These are phyloP conservation scores for Rafetus swinhoei DNA, from an alignment of 2,113 vertebrate species.

Conservation along the genomic window DNA sequence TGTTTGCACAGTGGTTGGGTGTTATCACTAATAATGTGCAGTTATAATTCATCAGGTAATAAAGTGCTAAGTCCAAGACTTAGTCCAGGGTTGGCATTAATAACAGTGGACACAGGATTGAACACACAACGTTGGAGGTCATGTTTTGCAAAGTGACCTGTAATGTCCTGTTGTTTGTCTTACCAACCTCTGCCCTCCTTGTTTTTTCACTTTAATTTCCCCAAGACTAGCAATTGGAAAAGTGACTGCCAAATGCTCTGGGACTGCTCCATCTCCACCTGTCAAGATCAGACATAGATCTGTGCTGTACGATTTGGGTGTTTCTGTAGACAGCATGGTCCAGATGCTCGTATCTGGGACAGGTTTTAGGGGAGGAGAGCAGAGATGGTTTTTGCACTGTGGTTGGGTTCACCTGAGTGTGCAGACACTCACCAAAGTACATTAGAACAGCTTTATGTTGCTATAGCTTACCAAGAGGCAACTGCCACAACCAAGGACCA, in stretches of 20 bases:
- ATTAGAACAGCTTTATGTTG: neutral
- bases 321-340: neutral
- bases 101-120: neutral
- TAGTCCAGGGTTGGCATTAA: neutral
- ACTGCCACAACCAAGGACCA: neutral
- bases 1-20: neutral
- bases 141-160: slow-evolving; percentile 9
- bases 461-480: neutral
- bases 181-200: neutral
- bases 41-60: neutral
- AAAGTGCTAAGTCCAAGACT: neutral
- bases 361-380: neutral
- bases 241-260: neutral
- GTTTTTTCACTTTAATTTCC: neutral
- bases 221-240: neutral
- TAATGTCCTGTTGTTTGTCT: neutral
- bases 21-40: neutral
- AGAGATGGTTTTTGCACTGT: neutral
- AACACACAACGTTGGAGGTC: neutral
- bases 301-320: neutral
- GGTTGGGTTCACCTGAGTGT: neutral
- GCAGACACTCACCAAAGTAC: neutral
- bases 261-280: neutral
- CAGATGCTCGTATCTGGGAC: neutral
- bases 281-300: neutral